phyloP scores from a whole-genome alignment of 2,888 invertebrate genomes.

The Nymphalis urticae region DNA sequence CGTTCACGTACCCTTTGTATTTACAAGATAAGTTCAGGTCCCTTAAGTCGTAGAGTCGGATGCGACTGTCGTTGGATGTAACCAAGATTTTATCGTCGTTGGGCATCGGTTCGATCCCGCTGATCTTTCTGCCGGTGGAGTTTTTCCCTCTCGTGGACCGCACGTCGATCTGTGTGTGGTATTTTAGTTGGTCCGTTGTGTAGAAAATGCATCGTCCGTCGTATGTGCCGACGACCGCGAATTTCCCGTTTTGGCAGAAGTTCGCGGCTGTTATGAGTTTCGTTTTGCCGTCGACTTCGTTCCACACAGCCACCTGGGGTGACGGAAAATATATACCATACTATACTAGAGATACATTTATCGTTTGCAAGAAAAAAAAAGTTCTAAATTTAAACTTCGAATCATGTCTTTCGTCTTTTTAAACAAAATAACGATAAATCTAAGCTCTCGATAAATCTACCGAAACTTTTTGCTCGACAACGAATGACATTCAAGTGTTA shows the following conservation, averaged over 20 bases:
- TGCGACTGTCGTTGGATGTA: slow-evolving; percentile 98
- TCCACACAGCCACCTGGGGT: slow-evolving; percentile 94
- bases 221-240: slow-evolving; percentile 98
- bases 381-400: too few relatives aligned
- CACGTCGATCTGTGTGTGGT: slow-evolving; percentile 98
- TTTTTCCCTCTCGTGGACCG: slow-evolving; percentile 97
- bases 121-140: slow-evolving; percentile 96
- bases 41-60: slow-evolving; percentile 96
- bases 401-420: too few relatives aligned
- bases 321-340: too few relatives aligned
- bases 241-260: slow-evolving; percentile 98
- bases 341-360: too few relatives aligned
- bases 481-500: too few relatives aligned
- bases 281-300: slow-evolving; percentile 96
- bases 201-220: slow-evolving; percentile 99
- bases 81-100: slow-evolving; percentile 97
- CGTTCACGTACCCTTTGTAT: slow-evolving; percentile 95
- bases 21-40: slow-evolving; percentile 97
- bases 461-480: too few relatives aligned
- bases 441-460: too few relatives aligned
- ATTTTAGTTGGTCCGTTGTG: slow-evolving; percentile 98
- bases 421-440: too few relatives aligned
- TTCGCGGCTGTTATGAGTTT: slow-evolving; percentile 98
- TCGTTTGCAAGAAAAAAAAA: too few relatives aligned
- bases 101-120: slow-evolving; percentile 98